Evolutionary conservation across 2,113 vertebrate genomes (phyloP).

Genomic region (Chaenogobius annularis): DNA sequence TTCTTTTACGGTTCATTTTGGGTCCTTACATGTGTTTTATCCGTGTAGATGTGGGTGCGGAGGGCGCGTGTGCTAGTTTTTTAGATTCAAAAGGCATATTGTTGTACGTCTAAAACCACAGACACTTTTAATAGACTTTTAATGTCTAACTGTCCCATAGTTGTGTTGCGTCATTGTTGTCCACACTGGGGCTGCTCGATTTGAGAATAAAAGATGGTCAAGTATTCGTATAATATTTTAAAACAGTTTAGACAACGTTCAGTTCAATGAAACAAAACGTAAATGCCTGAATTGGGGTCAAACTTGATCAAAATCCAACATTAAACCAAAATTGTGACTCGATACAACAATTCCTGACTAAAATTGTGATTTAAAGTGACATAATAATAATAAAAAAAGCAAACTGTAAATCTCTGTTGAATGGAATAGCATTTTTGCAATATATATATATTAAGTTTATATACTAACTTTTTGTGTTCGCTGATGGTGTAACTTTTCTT

Average conservation of each 20-base stretch:
- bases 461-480: background rate
- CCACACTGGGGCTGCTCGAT: background rate
- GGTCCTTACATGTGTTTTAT: conserved; percentile 32
- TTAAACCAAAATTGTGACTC: background rate
- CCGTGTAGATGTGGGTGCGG: conserved; percentile 23
- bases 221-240: background rate
- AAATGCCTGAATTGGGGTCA: background rate
- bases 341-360: no score
- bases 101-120: conserved; percentile 39
- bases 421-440: background rate
- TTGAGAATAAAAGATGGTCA: background rate
- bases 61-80: conserved; percentile 19
- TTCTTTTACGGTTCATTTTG: conserved; percentile 27
- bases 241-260: background rate
- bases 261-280: background rate
- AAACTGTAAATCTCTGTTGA: background rate
- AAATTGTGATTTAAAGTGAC: no score
- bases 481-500: background rate
- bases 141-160: conserved; percentile 41
- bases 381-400: background rate
- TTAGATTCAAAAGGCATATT: conserved; percentile 43
- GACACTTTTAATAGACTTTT: background rate
- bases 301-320: background rate
- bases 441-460: background rate
- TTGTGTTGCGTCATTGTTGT: conserved; percentile 35